phyloP scores from a whole-genome alignment of 1,140 invertebrate genomes.

The Leptinotarsa defecta region DNA sequence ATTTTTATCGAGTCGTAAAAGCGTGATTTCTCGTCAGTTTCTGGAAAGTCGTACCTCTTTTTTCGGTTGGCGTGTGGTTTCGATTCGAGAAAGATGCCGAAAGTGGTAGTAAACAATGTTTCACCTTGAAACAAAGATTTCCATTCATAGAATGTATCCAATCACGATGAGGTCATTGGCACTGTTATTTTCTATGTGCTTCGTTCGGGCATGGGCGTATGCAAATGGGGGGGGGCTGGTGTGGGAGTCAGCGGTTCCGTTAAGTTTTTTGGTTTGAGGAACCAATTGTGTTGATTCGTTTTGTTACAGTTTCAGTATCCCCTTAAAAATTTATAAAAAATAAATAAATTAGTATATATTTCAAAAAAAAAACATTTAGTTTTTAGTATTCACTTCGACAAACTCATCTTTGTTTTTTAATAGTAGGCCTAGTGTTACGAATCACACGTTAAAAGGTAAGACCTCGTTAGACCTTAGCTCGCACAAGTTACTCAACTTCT shows the following conservation, averaged over 20 bases:
- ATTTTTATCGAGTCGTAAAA: not conserved
- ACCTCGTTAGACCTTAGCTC: too few relatives aligned
- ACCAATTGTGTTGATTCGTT: too few relatives aligned
- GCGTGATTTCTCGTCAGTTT: not conserved
- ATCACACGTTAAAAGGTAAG: too few relatives aligned
- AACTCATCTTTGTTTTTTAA: too few relatives aligned
- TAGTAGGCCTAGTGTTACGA: too few relatives aligned
- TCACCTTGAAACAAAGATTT: slow-evolving; percentile 36
- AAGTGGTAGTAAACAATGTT: slow-evolving; percentile 28
- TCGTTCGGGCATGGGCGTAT: slow-evolving; percentile 19
- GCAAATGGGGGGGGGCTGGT: slow-evolving; percentile 5
- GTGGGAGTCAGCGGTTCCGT: not conserved
- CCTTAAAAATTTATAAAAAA: too few relatives aligned
- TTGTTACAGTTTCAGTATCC: too few relatives aligned
- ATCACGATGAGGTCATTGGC: slow-evolving; percentile 42
- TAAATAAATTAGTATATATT: too few relatives aligned
- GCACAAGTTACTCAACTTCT: too few relatives aligned
- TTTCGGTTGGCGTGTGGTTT: not conserved
- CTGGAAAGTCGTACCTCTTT: not conserved
- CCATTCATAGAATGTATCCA: slow-evolving; percentile 42
- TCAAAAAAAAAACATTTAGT: too few relatives aligned
- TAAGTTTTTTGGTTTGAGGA: too few relatives aligned
- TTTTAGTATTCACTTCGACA: too few relatives aligned
- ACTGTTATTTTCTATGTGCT: slow-evolving; percentile 29
- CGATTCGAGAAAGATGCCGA: not conserved